A percentile compares a stretch with the other conserved stretches of the same genome.
Conservation (phyloP, 2,888 invertebrate genomes). For the Bhutanitis thaidina region DNA sequence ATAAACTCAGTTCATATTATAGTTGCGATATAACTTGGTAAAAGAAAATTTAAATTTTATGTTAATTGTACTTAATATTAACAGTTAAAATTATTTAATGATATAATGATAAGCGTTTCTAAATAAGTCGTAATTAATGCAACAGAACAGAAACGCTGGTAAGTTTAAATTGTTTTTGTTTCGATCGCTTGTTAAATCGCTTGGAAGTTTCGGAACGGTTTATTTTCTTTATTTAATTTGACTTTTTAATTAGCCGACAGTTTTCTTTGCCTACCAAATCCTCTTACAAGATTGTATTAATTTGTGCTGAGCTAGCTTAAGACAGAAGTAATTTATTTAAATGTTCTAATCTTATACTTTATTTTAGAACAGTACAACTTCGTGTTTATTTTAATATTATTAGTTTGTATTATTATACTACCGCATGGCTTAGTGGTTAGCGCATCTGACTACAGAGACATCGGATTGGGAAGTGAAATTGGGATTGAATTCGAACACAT, state of each 20-base stretch:
- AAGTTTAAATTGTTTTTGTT: constrained; percentile 25
- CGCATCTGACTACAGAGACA: no score
- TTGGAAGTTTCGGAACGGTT: constrained; percentile 24
- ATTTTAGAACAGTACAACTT: neutral
- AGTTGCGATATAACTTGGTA: no score
- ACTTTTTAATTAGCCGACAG: constrained; percentile 66
- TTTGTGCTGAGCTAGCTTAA: constrained; percentile 10
- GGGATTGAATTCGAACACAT: no score
- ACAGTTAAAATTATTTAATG: neutral
- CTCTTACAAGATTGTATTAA: constrained; percentile 59
- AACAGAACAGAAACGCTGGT: neutral
- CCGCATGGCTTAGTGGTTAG: no score
- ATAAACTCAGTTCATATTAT: no score
- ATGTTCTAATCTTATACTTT: neutral
- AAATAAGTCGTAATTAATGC: neutral
- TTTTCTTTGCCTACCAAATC: constrained; percentile 55
- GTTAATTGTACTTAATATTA: no score
- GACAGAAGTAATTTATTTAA: constrained; percentile 9
- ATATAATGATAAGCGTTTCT: neutral
- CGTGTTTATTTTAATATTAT: no score
- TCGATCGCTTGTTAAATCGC: constrained; percentile 21
- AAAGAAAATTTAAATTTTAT: no score
- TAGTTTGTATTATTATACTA: no score
- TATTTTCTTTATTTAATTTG: constrained; percentile 54
- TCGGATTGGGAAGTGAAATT: no score